Evolutionary conservation across 2,113 vertebrate genomes (phyloP).

Genomic region (Phylloscopus trochilus): DNA sequence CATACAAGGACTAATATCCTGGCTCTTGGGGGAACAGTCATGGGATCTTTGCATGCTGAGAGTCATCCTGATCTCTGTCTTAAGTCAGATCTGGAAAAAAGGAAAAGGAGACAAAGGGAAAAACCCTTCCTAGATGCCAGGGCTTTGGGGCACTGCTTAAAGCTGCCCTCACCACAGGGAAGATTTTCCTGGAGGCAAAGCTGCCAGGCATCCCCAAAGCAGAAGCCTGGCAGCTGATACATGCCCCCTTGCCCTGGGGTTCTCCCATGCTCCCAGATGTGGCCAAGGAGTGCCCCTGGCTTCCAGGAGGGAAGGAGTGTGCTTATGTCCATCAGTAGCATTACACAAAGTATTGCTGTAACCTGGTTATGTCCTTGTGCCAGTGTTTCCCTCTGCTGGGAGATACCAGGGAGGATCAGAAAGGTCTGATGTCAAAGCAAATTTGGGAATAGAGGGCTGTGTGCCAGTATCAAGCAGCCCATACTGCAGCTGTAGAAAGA

Average conservation of each 20-base stretch:
- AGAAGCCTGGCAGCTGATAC: neutral
- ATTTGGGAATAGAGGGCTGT: neutral
- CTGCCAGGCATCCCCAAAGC: neutral
- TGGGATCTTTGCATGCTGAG: conserved; percentile 45
- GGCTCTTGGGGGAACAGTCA: conserved; percentile 55
- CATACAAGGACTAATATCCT: conserved; percentile 58
- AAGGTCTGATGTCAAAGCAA: neutral
- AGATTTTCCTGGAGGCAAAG: neutral
- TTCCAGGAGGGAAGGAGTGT: neutral
- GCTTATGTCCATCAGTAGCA: neutral
- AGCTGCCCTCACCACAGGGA: neutral
- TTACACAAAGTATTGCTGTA: neutral
- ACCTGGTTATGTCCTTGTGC: neutral
- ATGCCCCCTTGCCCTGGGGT: neutral
- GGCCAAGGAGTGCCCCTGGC: neutral
- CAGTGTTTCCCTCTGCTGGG: neutral
- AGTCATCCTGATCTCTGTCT: conserved; percentile 22
- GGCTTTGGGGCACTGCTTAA: neutral
- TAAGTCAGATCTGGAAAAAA: conserved; percentile 26
- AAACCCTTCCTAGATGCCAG: neutral
- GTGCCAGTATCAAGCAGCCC: neutral
- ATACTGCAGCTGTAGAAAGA: neutral
- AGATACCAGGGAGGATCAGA: neutral
- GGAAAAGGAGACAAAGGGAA: conserved; percentile 31
- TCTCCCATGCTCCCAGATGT: neutral